Evolutionary conservation across 2,113 vertebrate species (phyloP).

Genomic region (Pygoscelis adeliae): DNA sequence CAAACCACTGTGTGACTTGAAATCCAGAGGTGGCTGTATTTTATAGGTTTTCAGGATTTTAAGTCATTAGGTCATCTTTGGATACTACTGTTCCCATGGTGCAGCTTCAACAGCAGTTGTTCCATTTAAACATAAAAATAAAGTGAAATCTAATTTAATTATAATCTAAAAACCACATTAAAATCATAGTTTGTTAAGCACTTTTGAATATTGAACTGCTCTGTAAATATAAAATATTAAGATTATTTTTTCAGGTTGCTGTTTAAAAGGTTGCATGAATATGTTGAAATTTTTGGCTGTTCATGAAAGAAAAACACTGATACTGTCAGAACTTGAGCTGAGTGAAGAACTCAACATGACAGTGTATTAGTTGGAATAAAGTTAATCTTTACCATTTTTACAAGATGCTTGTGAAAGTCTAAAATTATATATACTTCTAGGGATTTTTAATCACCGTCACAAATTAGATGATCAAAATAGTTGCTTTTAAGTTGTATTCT

Average conservation of each 20-base stretch:
- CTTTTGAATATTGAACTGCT: neutral
- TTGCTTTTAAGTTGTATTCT: neutral
- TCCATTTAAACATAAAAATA: neutral
- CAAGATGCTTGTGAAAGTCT: neutral
- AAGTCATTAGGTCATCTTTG: neutral
- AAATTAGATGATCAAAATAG: neutral
- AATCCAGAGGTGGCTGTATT: neutral
- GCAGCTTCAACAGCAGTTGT: neutral
- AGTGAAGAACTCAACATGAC: neutral
- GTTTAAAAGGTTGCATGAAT: neutral
- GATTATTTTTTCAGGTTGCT: neutral
- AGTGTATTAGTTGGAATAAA: neutral
- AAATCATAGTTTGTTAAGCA: neutral
- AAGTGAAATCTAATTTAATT: neutral
- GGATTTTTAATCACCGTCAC: neutral
- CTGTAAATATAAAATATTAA: neutral
- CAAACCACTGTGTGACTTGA: neutral
- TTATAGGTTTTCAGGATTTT: neutral
- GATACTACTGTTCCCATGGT: neutral
- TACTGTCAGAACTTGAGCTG: neutral
- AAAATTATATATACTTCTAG: neutral
- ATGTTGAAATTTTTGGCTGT: neutral
- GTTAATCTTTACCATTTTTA: neutral
- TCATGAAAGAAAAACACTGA: neutral
- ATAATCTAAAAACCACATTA: neutral